phyloP scores from a whole-genome alignment of 2,888 invertebrate species.

The Neocrepidodera transversa region DNA sequence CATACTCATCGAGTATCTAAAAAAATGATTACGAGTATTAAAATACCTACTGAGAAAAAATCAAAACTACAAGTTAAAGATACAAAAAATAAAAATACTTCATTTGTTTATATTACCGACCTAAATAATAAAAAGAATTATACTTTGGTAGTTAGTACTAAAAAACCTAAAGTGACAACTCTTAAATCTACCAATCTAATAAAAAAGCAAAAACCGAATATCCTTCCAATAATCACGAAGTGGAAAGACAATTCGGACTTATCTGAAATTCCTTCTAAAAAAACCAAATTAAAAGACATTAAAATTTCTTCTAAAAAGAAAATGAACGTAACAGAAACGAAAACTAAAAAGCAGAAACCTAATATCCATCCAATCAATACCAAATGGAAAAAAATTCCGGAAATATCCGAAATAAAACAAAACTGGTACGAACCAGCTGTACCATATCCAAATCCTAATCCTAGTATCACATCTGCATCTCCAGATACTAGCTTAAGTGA shows the following conservation, averaged over 20 bases:
- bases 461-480: conserved; percentile 54
- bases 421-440: conserved; percentile 59
- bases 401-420: conserved; percentile 57
- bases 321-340: conserved; percentile 1
- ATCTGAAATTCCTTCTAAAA: conserved; percentile 51
- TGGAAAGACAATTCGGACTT: conserved; percentile 61
- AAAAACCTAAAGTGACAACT: neutral
- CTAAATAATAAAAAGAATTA: conserved; percentile 1
- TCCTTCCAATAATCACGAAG: conserved; percentile 62
- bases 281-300: conserved; percentile 10
- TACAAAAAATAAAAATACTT: neutral
- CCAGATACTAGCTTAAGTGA: conserved; percentile 47
- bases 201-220: conserved; percentile 49
- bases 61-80: neutral
- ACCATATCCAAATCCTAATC: conserved; percentile 51
- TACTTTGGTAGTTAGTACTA: neutral
- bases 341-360: conserved; percentile 47
- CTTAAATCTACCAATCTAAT: neutral
- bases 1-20: too few species aligned
- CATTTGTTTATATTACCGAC: neutral
- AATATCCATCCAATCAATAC: conserved; percentile 59
- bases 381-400: conserved; percentile 62
- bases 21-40: too few species aligned
- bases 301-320: neutral
- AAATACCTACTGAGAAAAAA: too few species aligned